Base-by-base conservation (phyloP, 2,113 vertebrate genomes). In the Panurus biarmicus region DNA sequence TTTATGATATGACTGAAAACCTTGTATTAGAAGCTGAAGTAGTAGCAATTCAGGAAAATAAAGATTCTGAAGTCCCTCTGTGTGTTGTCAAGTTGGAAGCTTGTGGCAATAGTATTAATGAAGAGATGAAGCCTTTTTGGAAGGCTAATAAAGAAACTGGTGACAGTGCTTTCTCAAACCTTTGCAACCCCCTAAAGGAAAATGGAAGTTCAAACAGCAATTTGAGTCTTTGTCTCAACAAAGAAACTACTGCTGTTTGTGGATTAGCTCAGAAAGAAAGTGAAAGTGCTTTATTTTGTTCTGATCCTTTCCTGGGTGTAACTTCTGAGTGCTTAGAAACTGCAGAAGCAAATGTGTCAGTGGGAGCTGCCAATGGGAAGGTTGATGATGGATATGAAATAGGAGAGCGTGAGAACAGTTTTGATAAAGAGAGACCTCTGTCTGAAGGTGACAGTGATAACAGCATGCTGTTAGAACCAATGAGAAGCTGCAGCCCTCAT, bases 101-200 rank as follows among this genome's bases (percentile, higher is more conserved):
- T 94, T 96, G 98, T 80, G 98, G 97, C 4, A 88, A 94, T 74
- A 93, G 89, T 62, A 96, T 99, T 93, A 99, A 98, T 76, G 97
- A 98, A 57, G 93, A 93, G 40, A 98, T 99, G 98, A 98, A 95
- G 90, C 47, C 67, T 9, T 98, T 97, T 80, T 98, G 98, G 97
- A 98, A 95, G 67, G 65, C 50, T 42, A 31, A 60, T 33, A 20
- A 29, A 47, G 51, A 56, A 60, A 42, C 60, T 33, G 45, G 23
- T 47, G 47, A 31, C 24, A 62, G 7, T 1, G 8, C 57, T 85
- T 73, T 70, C 29, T 70, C 78, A 73, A 58, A 65, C 15, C n/a
- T 79, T 79, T 40, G 57, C 71, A 89, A 17, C 8, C 29, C 26
- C 9, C 33, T 71, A 8, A 38, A 81, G 22, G 80, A 45, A 58